Base-by-base conservation (phyloP, 2,797 vertebrate species). In the Melanotaenia trifasciata region DNA sequence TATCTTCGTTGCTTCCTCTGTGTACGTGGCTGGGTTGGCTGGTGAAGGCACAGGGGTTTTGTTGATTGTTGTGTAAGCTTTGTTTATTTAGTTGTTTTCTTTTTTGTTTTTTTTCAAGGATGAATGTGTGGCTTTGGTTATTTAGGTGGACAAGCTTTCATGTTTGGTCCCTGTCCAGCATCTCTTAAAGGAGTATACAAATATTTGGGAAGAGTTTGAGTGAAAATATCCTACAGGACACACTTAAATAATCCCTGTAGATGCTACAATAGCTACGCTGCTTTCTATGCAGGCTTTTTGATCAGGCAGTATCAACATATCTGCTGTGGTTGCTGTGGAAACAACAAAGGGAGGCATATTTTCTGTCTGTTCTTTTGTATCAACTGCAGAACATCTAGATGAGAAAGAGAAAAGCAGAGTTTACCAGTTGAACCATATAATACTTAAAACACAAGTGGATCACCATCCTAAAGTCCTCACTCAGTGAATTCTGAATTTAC, bases 281-380 rank as follows among this genome's bases (percentile, higher is more conserved):
- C 54, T 69, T 24, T 74, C 54, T 38, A 30, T n/a, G 67, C 20
- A 33, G 53, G 2, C 20, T 50, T n/a, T 51, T n/a, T 51, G 26
- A 53, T 63, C 26, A 26, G 14, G 24, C 54, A 60, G 53, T 50
- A 50, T 60, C 26, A 38, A 24, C 56, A 74, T 61, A 51, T 79
- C 72, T 65, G 43, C 76, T 76, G 71, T 38, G 70, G 81, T 89
- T 89, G 80, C 85, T 79, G 80, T 88, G 89, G 84, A 84, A 89
- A 88, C 83, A 74, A 70, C 53, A 74, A 71, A 76, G 59, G 12
- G 32, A 13, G 65, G 50, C 43, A 47, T 63, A 51, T 66, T 64
- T 72, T 69, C 24, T 26, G 12, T 57, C 22, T 82, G 16, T 60
- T 58, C 38, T 77, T 24, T 33, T 70, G 5, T 12, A 58, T 57